Evolutionary conservation across 2,797 vertebrate genomes (phyloP).

Genomic region (Anguilla anguilla): DNA sequence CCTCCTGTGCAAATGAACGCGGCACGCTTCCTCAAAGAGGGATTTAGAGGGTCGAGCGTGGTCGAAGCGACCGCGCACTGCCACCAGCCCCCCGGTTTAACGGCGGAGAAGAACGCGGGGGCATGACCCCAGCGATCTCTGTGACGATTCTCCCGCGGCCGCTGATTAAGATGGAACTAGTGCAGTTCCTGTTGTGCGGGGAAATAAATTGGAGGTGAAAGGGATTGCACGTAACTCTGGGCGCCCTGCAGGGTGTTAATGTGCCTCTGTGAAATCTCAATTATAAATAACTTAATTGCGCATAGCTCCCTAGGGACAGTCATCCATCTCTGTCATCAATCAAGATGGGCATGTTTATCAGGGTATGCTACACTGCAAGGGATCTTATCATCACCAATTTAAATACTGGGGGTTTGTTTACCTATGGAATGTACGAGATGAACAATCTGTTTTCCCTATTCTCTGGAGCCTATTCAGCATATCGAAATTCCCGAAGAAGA

Average conservation of each 20-base stretch:
- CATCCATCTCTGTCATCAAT: constrained; percentile 70
- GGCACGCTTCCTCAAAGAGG: constrained; percentile 19
- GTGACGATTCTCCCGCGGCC: not conserved
- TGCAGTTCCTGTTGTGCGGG: not conserved
- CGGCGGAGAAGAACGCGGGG: not conserved
- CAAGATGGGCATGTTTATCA: constrained; percentile 68
- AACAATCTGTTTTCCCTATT: not conserved
- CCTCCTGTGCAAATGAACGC: not conserved
- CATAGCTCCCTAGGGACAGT: constrained; percentile 60
- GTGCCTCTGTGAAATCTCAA: constrained; percentile 65
- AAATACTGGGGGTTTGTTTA: constrained; percentile 19
- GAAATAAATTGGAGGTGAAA: not conserved
- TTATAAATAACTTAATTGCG: constrained; percentile 72
- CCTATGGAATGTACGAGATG: not conserved
- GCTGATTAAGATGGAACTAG: not conserved
- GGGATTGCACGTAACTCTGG: not conserved
- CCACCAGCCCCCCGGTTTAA: not conserved
- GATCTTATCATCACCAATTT: not conserved
- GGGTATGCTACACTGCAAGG: constrained; percentile 33
- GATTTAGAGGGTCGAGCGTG: constrained; percentile 30
- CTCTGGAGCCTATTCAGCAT: not conserved
- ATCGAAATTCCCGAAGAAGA: not conserved
- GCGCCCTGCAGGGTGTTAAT: constrained; percentile 37
- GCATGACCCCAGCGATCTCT: not conserved
- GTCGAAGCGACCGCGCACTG: constrained; percentile 16